A percentile compares a stretch with the other conserved stretches of the same genome.
These are phyloP conservation scores for Cephus cinctus DNA, from an alignment of 1,140 invertebrate genomes.

Conservation along the genomic window DNA sequence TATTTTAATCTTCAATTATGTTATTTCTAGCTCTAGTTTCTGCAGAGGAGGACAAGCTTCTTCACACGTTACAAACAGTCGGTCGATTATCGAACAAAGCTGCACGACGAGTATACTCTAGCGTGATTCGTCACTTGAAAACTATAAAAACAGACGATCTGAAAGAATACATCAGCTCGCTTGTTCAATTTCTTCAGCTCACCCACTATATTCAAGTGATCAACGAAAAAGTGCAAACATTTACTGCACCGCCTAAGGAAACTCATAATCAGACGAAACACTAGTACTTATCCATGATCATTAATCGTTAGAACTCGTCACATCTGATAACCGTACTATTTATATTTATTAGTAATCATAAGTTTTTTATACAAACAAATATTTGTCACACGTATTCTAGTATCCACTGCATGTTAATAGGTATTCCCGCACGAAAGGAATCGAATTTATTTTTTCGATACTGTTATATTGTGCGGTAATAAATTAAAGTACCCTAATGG, in stretches of 20 bases:
- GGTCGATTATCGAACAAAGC: slow-evolving; percentile 69
- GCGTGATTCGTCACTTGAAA: slow-evolving; percentile 61
- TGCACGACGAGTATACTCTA: slow-evolving; percentile 65
- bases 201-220: slow-evolving; percentile 57
- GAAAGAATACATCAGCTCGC: slow-evolving; percentile 61
- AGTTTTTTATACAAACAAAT: too few species aligned
- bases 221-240: slow-evolving; percentile 34
- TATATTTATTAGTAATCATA: too few species aligned
- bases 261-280: background rate
- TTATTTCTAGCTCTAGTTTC: slow-evolving; percentile 54
- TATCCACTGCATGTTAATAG: too few species aligned
- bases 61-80: slow-evolving; percentile 70
- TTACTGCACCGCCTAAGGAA: slow-evolving; percentile 17
- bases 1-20: slow-evolving; percentile 7
- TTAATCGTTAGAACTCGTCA: too few species aligned
- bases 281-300: too few species aligned
- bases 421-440: too few species aligned
- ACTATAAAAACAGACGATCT: slow-evolving; percentile 60
- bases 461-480: too few species aligned
- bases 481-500: too few species aligned
- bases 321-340: too few species aligned
- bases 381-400: too few species aligned
- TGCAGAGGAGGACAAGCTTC: slow-evolving; percentile 62
- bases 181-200: slow-evolving; percentile 64
- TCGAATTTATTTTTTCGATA: too few species aligned